phyloP scores from a whole-genome alignment of 2,797 vertebrate genomes.

The Rhynchotus rufescens region DNA sequence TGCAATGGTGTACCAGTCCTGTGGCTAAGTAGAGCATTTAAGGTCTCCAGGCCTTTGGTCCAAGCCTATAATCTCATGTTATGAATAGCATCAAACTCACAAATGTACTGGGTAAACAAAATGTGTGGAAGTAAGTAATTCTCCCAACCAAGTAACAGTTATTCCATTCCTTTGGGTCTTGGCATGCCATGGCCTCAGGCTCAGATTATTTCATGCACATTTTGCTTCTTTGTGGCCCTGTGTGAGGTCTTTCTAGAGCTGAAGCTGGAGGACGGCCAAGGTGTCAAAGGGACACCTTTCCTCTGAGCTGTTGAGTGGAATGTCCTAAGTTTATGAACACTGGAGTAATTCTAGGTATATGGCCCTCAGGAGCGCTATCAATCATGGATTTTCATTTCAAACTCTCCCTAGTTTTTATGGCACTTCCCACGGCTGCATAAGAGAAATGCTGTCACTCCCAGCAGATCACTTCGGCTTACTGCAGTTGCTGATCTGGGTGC shows the following conservation, averaged over 20 bases:
- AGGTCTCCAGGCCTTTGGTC: background rate
- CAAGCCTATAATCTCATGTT: background rate
- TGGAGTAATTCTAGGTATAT: conserved; percentile 3
- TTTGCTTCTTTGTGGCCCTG: background rate
- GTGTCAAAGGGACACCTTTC: conserved; percentile 58
- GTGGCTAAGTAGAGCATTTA: background rate
- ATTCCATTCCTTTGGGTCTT: background rate
- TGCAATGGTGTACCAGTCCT: background rate
- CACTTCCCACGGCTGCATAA: conserved; percentile 2
- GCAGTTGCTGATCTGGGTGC: conserved; percentile 24
- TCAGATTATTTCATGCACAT: conserved; percentile 9
- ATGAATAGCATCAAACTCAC: background rate
- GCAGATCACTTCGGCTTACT: background rate
- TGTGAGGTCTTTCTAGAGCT: conserved; percentile 57
- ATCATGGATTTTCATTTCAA: conserved; percentile 2
- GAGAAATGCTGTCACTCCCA: conserved; percentile 1
- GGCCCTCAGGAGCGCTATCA: conserved; percentile 45
- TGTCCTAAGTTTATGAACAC: conserved; percentile 36
- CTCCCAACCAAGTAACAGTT: background rate
- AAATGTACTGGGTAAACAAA: background rate
- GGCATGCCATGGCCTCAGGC: background rate
- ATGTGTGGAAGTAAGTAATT: background rate
- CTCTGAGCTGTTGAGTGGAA: conserved; percentile 35
- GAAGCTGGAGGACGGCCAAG: conserved; percentile 54
- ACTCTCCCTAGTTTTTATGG: conserved; percentile 26